Base-by-base conservation (phyloP, 2,113 vertebrate species). In the Danionella cerebrum region DNA sequence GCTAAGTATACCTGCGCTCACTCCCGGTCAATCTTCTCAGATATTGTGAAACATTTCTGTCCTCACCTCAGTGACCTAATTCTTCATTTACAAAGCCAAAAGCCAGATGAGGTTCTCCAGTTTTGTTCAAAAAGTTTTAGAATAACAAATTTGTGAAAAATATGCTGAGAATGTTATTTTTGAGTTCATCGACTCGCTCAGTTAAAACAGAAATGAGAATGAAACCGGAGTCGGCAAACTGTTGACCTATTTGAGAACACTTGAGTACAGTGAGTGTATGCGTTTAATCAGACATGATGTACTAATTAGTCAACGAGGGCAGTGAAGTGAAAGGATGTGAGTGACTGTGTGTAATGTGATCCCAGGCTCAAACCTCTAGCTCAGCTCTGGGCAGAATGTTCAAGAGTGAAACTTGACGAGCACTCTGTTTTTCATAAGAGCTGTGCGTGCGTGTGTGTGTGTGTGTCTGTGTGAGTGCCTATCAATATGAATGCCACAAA, bases 261-360 rank as follows among this genome's bases (percentile, higher is more conserved):
- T 81, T 48, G 42, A 63, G 65, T 76, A 27, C 72, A 52, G 42
- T 27, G 57, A 38, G 72, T 2, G 29, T 39, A 54, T 35, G 24
- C 8, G 25, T 44, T 36, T 18, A 58, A 51, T 65, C 59, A 69
- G 68, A 62, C 76, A 73, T 72, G 67, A 72, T 45, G 51, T 51
- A 47, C 39, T 77, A 72, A 80, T 81, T 81, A 80, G 76, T 75
- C 73, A 76, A 65, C 5, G 50, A 45, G 12, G 22, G 52, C 27
- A 42, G 22, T 22, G 42, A 50, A 55, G 35, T 50, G 51, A n/a
- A n/a, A n/a, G n/a, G n/a, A n/a, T n/a, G n/a, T n/a, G n/a, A n/a
- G n/a, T n/a, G n/a, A 63, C 48, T 63, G 57, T 65, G 69, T 71
- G 42, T 58, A 38, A 60, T 42, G 35, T 24, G 55, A 69, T 42